Evolutionary conservation across 2,113 vertebrate species (phyloP).

Genomic region (Progne subis): DNA sequence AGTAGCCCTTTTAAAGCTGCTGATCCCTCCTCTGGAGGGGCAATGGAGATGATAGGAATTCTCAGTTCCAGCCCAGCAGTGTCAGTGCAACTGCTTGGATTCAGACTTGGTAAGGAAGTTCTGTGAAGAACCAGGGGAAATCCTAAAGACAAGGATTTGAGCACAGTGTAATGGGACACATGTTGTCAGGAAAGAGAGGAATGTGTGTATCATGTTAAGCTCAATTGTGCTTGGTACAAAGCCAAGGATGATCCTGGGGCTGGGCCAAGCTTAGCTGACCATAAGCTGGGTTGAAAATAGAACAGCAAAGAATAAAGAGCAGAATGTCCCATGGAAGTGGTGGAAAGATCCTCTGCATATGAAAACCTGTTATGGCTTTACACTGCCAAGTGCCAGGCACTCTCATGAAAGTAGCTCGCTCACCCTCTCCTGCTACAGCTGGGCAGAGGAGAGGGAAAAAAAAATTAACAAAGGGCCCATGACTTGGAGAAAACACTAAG

Average conservation of each 20-base stretch:
- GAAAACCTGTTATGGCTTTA: background rate
- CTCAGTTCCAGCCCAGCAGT: background rate
- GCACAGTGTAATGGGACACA: background rate
- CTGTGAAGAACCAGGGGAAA: background rate
- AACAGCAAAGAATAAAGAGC: background rate
- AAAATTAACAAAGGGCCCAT: background rate
- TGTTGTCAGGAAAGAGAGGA: background rate
- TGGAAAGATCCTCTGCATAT: background rate
- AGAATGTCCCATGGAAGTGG: background rate
- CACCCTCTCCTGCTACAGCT: background rate
- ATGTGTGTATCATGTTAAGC: background rate
- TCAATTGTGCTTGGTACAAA: background rate
- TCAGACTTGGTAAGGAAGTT: background rate
- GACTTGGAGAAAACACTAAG: background rate
- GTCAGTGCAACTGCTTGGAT: background rate
- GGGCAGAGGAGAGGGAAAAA: background rate
- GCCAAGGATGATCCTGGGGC: background rate
- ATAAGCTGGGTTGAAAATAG: background rate
- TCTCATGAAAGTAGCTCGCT: accelerated
- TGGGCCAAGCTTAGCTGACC: background rate
- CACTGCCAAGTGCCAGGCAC: background rate
- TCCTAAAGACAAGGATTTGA: background rate
- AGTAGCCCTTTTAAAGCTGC: background rate
- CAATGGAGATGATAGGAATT: background rate
- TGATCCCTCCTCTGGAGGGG: background rate